phyloP scores from a whole-genome alignment of 2,797 vertebrate genomes.

The Pygocentrus nattereri region DNA sequence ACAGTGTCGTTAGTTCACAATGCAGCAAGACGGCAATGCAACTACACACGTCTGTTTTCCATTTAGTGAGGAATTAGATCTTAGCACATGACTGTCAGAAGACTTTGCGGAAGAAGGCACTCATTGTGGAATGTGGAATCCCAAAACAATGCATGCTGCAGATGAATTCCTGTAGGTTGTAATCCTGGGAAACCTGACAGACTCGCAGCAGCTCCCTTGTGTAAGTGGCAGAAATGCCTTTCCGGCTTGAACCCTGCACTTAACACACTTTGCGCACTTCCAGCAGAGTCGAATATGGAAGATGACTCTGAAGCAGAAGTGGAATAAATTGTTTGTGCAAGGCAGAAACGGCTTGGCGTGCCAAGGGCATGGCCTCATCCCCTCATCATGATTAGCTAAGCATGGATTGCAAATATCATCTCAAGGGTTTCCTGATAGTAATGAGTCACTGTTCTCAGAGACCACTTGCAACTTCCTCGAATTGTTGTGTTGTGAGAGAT shows the following conservation, averaged over 20 bases:
- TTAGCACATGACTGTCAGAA: neutral
- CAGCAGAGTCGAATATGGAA: neutral
- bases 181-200: neutral
- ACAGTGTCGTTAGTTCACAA: neutral
- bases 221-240: neutral
- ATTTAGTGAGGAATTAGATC: neutral
- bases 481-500: constrained; percentile 68
- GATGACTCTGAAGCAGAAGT: neutral
- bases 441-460: constrained; percentile 80
- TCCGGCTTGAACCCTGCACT: neutral
- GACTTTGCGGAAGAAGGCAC: neutral
- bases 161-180: neutral
- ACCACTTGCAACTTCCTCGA: constrained; percentile 72
- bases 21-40: neutral
- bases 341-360: constrained; percentile 15
- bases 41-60: neutral
- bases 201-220: neutral
- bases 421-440: constrained; percentile 75
- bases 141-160: neutral
- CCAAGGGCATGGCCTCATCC: neutral
- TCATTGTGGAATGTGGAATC: neutral
- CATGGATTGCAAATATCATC: constrained; percentile 64
- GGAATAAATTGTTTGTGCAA: constrained; percentile 50
- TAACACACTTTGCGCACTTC: neutral
- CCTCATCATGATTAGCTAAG: neutral